Evolutionary conservation across 2,797 vertebrate genomes (phyloP).

Genomic region (Petrocephalus sullivani): DNA sequence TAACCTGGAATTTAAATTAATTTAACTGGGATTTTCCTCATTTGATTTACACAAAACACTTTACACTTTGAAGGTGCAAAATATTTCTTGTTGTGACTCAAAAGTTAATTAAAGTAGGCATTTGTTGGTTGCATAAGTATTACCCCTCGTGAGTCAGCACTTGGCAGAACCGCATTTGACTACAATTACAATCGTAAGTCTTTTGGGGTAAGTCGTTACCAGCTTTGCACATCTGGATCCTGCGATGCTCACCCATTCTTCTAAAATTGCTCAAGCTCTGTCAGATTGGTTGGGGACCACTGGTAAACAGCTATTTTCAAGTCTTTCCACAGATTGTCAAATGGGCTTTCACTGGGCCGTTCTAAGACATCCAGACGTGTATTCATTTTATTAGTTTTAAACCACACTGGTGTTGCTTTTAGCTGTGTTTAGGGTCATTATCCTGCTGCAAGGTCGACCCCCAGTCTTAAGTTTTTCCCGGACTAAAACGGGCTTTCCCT

Average conservation of each 20-base stretch:
- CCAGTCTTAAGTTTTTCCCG: background rate
- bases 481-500: background rate
- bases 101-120: slow-evolving; percentile 1
- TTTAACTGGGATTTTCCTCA: background rate
- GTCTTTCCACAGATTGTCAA: background rate
- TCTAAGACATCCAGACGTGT: background rate
- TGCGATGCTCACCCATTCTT: background rate
- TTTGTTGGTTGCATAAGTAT: background rate
- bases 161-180: background rate
- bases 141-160: background rate
- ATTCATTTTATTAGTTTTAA: background rate
- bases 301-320: background rate
- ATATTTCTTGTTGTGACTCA: background rate
- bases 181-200: background rate
- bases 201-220: background rate
- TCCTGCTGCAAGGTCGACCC: background rate
- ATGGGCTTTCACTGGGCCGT: background rate
- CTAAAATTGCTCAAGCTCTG: background rate
- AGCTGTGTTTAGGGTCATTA: background rate
- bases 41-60: background rate
- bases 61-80: background rate
- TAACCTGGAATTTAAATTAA: slow-evolving; percentile 6
- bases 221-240: slow-evolving; percentile 6
- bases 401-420: background rate
- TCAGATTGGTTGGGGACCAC: background rate